phyloP scores from a whole-genome alignment of 2,888 invertebrate genomes.

The Plemyria rubiginata region DNA sequence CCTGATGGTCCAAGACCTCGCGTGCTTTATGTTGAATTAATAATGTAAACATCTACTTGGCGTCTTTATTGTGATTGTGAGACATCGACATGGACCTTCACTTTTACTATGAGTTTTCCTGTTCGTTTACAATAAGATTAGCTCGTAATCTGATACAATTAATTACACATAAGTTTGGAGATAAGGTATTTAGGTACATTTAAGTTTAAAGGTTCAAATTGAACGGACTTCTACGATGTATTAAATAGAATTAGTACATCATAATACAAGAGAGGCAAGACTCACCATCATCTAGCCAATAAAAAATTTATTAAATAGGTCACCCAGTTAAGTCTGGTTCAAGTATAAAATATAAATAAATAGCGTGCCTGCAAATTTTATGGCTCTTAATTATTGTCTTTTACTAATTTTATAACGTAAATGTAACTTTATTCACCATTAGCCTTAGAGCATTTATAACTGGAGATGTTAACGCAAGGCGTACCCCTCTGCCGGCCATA shows the following conservation, averaged over 20 bases:
- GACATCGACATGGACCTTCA: conserved; percentile 30
- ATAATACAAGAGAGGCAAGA: neutral
- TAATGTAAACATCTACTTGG: conserved; percentile 55
- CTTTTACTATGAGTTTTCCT: conserved; percentile 30
- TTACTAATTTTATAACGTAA: conserved; percentile 39
- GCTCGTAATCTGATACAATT: conserved; percentile 6
- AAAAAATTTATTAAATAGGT: neutral
- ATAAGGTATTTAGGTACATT: neutral
- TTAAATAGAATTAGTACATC: neutral
- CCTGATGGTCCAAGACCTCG: conserved; percentile 69
- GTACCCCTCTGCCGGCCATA: no score
- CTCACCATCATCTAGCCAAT: neutral
- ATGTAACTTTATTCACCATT: conserved; percentile 38
- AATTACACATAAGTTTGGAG: no score
- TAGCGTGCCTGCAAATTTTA: conserved; percentile 16
- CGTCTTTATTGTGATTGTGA: conserved; percentile 26
- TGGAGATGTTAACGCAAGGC: no score
- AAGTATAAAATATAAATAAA: conserved; percentile 5
- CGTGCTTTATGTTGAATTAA: conserved; percentile 63
- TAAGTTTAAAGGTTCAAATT: no score
- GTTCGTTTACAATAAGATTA: conserved; percentile 12
- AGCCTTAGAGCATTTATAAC: no score
- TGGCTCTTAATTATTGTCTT: conserved; percentile 20
- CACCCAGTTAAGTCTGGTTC: conserved; percentile 13
- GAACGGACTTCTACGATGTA: no score